Percentiles rank a stretch among this genome's conserved stretches.
Evolutionary conservation across 2,797 vertebrate species (phyloP).

Genomic region (Sarcoramphus papa): DNA sequence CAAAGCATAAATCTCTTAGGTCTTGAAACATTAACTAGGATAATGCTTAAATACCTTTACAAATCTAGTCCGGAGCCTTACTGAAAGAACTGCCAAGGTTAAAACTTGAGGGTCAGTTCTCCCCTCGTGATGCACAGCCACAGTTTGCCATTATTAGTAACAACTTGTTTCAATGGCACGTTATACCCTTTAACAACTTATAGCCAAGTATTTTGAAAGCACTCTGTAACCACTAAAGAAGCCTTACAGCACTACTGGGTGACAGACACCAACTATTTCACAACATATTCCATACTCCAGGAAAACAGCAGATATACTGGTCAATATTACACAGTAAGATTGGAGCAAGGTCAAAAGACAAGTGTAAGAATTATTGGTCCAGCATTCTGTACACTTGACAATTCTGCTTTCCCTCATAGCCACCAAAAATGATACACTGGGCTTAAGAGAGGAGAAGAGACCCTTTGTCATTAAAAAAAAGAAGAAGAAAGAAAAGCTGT

Average conservation of each 20-base stretch:
- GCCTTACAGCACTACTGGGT: background rate
- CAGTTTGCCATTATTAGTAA: background rate
- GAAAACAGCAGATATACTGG: background rate
- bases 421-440: background rate
- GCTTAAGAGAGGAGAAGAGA: slow-evolving; percentile 44
- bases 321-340: background rate
- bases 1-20: background rate
- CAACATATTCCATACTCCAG: background rate
- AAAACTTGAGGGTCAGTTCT: slow-evolving; percentile 44
- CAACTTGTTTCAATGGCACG: background rate
- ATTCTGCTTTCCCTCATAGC: background rate
- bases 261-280: background rate
- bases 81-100: slow-evolving; percentile 15
- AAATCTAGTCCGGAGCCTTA: background rate
- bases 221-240: background rate
- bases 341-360: background rate
- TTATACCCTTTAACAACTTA: background rate
- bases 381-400: background rate
- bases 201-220: background rate
- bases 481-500: background rate
- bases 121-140: background rate
- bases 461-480: background rate
- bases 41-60: slow-evolving; percentile 52
- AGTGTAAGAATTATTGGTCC: background rate
- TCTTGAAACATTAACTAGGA: background rate